Conservation (phyloP, 2,797 vertebrate genomes). For the Enteromius mattozi region DNA sequence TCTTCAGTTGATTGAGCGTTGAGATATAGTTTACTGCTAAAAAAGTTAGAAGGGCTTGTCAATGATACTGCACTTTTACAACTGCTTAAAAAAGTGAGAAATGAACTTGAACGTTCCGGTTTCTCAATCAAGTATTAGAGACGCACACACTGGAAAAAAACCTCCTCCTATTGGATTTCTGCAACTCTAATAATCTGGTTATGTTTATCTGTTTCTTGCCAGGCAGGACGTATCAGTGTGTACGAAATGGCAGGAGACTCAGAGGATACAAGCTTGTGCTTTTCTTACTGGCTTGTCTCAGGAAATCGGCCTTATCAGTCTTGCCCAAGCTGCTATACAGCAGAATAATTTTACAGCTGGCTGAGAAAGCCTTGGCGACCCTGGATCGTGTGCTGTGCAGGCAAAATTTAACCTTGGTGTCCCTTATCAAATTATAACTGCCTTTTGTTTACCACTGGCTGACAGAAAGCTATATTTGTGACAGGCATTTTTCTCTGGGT, state of each 20-base stretch:
- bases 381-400: constrained; percentile 45
- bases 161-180: neutral
- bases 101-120: neutral
- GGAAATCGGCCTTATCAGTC: constrained; percentile 51
- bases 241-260: constrained; percentile 14
- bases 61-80: constrained; percentile 10
- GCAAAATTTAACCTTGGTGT: constrained; percentile 55
- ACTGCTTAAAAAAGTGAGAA: neutral
- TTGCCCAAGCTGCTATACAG: constrained; percentile 47
- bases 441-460: constrained; percentile 53
- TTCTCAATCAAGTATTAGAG: constrained; percentile 5
- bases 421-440: constrained; percentile 55
- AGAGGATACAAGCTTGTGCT: constrained; percentile 26
- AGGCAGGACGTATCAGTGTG: constrained; percentile 31
- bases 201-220: constrained; percentile 38
- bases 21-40: neutral
- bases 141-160: neutral
- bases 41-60: constrained; percentile 19
- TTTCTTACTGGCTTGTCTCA: constrained; percentile 43
- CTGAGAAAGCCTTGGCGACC: constrained; percentile 37
- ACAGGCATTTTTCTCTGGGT: constrained; percentile 31
- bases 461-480: constrained; percentile 40
- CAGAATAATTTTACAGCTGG: constrained; percentile 53
- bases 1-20: neutral
- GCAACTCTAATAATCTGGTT: constrained; percentile 17